Conservation (phyloP, 2,797 vertebrate genomes). For the Momotus momota region DNA sequence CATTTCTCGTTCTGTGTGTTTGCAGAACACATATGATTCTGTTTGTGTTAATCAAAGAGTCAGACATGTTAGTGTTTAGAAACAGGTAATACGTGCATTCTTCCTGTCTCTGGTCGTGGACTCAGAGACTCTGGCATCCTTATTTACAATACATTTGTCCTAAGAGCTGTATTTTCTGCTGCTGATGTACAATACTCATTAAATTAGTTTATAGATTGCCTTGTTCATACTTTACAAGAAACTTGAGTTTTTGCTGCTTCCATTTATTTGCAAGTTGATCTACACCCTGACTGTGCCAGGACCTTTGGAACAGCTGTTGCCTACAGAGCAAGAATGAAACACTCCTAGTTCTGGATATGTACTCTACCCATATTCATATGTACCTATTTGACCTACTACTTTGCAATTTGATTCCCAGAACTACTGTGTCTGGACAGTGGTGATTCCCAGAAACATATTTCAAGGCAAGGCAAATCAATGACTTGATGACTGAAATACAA, state of each 20-base stretch:
- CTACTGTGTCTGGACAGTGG: conserved; percentile 57
- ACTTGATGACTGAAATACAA: conserved; percentile 74
- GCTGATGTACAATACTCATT: not conserved
- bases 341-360: not conserved
- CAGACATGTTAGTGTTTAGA: conserved; percentile 3
- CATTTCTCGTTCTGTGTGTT: not conserved
- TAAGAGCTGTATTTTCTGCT: not conserved
- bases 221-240: not conserved
- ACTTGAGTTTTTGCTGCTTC: not conserved
- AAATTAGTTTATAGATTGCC: not conserved
- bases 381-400: conserved; percentile 43
- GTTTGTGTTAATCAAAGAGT: not conserved
- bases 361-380: conserved; percentile 26
- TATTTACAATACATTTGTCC: conserved; percentile 17
- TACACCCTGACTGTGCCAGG: not conserved
- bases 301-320: not conserved
- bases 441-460: conserved; percentile 75
- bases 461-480: conserved; percentile 72
- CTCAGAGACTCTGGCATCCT: not conserved
- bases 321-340: not conserved
- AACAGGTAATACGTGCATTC: not conserved
- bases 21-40: not conserved
- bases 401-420: conserved; percentile 72
- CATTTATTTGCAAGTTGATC: not conserved
- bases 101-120: not conserved